Base-by-base conservation (phyloP, 2,888 invertebrate genomes). In the Tetranychus truncatus region DNA sequence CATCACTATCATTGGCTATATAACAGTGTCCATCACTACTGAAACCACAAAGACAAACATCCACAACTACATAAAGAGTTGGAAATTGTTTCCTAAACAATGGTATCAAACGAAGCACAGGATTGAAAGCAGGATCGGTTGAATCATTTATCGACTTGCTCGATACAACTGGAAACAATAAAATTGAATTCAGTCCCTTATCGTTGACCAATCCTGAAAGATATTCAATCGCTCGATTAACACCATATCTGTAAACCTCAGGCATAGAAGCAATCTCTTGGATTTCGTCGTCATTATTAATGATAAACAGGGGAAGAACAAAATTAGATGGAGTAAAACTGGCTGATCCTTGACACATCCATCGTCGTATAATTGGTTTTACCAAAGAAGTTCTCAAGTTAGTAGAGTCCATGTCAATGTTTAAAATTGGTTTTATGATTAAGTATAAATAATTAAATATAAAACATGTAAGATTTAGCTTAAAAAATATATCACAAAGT, bases 11-110 rank as follows among this genome's bases (percentile, higher is more conserved):
- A 11, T 75, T 65, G 15, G 66, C 20, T 1, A 77, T 76, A 83
- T 84, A 84, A 82, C 96, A 97, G 82, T 97, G 96, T 0, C 96
- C 96, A 66, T 71, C 71, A 46, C 45, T 20, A 21, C 69, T 66
- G 82, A 95, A 97, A 0, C 94, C 90, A 82, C 96, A 97, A n/a
- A 97, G 84, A 81, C 96, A 96, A 1, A 87, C 92, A 83, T 96
- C 96, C 82, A 93, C 92, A 8, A 92, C 92, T 76, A 97, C 87
- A 1, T 93, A 84, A 2, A 96, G 85, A 67, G 88, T 82, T 0
- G 95, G 95, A 83, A 91, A 94, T 82, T 88, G 87, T 77, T 86
- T 81, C 73, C 88, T 86, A 11, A 97, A 82, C 78, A 87, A 84
- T 0, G 90, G 89, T 45, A 95, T 80, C 0, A 90, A 92, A 81